phyloP scores from a whole-genome alignment of 1,140 invertebrate genomes.

The Drosophila kanapiae region DNA sequence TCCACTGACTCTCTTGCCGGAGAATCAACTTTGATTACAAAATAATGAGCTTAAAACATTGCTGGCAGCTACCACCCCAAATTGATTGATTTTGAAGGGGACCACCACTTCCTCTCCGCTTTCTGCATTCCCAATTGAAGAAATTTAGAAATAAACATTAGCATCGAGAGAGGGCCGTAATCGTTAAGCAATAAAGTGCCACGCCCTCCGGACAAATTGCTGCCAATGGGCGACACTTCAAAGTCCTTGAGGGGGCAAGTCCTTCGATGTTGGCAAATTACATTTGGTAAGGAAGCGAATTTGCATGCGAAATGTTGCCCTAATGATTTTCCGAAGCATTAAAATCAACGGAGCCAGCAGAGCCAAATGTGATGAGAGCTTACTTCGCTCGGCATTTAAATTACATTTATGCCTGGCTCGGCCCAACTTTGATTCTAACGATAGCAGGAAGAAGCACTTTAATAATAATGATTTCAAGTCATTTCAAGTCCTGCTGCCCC shows the following conservation, averaged over 20 bases:
- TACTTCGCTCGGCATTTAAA: slow-evolving; percentile 44
- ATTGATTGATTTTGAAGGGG: slow-evolving; percentile 38
- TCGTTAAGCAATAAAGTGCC: slow-evolving; percentile 46
- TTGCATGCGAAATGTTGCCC: slow-evolving; percentile 48
- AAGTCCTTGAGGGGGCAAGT: slow-evolving; percentile 18
- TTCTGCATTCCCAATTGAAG: slow-evolving; percentile 11
- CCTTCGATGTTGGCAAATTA: slow-evolving; percentile 27
- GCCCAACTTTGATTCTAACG: slow-evolving; percentile 21
- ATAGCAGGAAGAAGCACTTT: slow-evolving; percentile 14
- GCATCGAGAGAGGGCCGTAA: slow-evolving; percentile 24
- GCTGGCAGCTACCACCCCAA: background rate
- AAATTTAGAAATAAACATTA: slow-evolving; percentile 51
- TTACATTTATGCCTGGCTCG: slow-evolving; percentile 28
- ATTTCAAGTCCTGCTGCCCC: slow-evolving; percentile 28
- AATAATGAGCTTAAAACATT: slow-evolving; percentile 25
- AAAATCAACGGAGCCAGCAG: slow-evolving; percentile 10
- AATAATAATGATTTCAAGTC: slow-evolving; percentile 50
- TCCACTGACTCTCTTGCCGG: slow-evolving; percentile 6
- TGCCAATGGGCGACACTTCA: slow-evolving; percentile 45
- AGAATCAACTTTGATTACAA: slow-evolving; percentile 19
- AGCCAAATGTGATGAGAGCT: slow-evolving; percentile 23
- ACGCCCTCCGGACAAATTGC: slow-evolving; percentile 41
- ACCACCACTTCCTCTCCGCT: background rate
- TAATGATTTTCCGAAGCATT: slow-evolving; percentile 50
- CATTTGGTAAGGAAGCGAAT: slow-evolving; percentile 31